These are phyloP conservation scores for Polyploca ridens DNA, from an alignment of 2,888 invertebrate species.

Conservation along the genomic window DNA sequence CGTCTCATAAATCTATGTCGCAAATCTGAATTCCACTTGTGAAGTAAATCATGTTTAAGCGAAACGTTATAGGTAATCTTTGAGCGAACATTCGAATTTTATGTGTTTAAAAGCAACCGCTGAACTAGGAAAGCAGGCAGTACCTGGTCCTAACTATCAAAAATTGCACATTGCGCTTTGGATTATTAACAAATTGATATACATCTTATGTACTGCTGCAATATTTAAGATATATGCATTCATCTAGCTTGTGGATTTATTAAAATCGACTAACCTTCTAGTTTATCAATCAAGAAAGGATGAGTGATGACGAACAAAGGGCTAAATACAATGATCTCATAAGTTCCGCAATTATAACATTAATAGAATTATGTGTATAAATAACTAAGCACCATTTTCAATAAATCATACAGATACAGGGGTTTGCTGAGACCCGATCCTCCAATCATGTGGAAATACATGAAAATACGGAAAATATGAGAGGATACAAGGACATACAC, in stretches of 20 bases:
- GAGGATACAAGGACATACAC: not conserved
- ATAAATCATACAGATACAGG: not conserved
- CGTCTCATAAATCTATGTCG: conserved; percentile 14
- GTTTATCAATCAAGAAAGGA: too few relatives aligned
- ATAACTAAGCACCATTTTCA: not conserved
- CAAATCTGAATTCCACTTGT: conserved; percentile 10
- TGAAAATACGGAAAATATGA: not conserved
- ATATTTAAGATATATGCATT: not conserved
- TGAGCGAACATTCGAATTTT: not conserved
- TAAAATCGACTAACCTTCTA: not conserved
- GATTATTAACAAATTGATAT: too few relatives aligned
- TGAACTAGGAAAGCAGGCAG: not conserved
- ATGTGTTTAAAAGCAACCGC: not conserved
- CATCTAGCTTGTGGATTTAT: not conserved
- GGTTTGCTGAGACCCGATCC: not conserved
- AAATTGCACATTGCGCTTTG: too few relatives aligned
- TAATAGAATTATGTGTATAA: not conserved
- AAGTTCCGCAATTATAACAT: not conserved
- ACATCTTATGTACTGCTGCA: not conserved
- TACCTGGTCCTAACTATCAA: not conserved
- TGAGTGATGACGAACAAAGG: not conserved
- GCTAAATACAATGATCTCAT: not conserved
- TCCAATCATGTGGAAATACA: conserved; percentile 3
- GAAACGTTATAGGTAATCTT: not conserved
- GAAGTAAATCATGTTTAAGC: conserved; percentile 7